Evolutionary conservation across 2,113 vertebrate genomes (phyloP).

Genomic region (Sapajus apella): DNA sequence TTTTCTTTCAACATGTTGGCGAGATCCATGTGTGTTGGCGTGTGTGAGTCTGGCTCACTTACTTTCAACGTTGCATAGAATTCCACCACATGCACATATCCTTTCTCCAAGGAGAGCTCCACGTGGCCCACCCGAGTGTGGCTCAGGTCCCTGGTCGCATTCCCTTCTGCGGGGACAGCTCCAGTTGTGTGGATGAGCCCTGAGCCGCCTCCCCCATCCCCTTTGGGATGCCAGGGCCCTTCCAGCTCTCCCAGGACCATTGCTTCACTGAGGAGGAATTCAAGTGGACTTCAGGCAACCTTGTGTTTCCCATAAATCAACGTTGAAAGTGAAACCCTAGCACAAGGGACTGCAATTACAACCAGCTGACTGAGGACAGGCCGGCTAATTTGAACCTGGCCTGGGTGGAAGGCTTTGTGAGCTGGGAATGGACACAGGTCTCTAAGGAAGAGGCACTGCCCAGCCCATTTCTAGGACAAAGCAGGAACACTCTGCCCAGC

Average conservation of each 20-base stretch:
- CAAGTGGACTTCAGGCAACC: conserved; percentile 54
- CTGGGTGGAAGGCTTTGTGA: neutral
- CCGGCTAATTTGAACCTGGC: conserved; percentile 26
- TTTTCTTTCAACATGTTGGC: neutral
- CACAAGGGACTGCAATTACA: neutral
- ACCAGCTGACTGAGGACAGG: neutral
- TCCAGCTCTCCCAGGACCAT: neutral
- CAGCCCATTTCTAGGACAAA: neutral
- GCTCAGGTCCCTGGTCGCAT: neutral
- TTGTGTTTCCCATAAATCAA: conserved; percentile 68
- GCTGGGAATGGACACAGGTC: neutral
- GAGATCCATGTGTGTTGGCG: neutral
- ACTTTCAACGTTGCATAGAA: neutral
- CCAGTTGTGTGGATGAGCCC: neutral
- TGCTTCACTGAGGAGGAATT: conserved; percentile 68
- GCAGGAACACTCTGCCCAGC: neutral
- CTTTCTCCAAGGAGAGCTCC: neutral
- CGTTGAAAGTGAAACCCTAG: conserved; percentile 45
- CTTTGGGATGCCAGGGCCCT: neutral
- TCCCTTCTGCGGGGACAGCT: neutral
- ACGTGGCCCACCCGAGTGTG: neutral
- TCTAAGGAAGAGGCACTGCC: neutral
- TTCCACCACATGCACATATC: neutral
- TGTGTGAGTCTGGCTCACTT: conserved; percentile 1
- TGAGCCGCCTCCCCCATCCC: neutral